Evolutionary conservation across 1,140 invertebrate genomes (phyloP), one percentile per base, ranked within the genome.

Genomic region (Drosophila santomea): DNA sequence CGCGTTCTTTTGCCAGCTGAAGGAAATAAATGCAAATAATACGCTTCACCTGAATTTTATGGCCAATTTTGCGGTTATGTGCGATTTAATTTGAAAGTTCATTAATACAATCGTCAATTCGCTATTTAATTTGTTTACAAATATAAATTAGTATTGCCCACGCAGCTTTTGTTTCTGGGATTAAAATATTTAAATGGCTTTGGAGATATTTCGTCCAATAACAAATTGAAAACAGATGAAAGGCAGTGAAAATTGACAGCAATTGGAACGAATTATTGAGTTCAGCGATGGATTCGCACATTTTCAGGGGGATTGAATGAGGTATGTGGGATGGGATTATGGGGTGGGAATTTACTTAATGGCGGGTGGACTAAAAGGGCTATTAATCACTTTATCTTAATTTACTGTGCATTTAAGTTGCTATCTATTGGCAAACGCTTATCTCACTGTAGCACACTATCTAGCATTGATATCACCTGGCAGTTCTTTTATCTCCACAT

Each of bases 121-220:
- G 41, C 43, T 11, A 35, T 69, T 68, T 68, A 51, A 68, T 66
- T 64, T 68, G 64, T 66, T 66, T 66, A 44, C 64, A 68, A 44
- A 51, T 41, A 64, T 28, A 51, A 25, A 44, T 43, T 20, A 5
- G 32, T 39, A 48, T 48, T 35, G 17, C 43, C 3, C 63, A 32
- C 20, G 35, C 35, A 39, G 15, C 28, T 11, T 20, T 20, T 43
- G 32, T 64, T 38, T 52, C 45, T 23, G 32, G 17, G 43, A 45
- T 8, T 20, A 17, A 71, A 71, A 48, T 69, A 69, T 71, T 43
- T 25, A 28, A 38, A 48, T 36, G 48, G 25, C 63, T 23, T 56
- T 55, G 63, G 25, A 48, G 48, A 62, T 63, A 43, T 52, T 36
- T 39, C 35, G 47, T 14, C 58, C 35, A 11, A 25, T 50, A 39